Conservation (phyloP, 2,888 invertebrate genomes). For the Tetragnatha montana region DNA sequence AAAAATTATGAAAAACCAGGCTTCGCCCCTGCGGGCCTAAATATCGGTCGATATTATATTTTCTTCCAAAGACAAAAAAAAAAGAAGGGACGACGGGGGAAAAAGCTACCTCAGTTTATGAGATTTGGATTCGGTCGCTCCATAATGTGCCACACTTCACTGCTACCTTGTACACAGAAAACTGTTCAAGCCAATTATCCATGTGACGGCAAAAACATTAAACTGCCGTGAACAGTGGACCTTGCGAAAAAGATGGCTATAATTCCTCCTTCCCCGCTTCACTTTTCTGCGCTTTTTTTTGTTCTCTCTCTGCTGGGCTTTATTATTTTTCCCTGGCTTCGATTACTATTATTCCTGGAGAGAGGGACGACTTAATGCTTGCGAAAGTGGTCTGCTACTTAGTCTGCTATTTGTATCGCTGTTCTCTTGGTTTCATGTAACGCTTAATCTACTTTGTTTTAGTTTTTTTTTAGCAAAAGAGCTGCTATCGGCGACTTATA, state of each 20-base stretch:
- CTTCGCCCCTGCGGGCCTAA: conserved; percentile 23
- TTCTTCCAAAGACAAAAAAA: conserved; percentile 17
- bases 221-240: conserved; percentile 51
- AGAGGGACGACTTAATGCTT: not conserved
- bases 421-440: conserved; percentile 20
- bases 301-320: not conserved
- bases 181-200: conserved; percentile 67
- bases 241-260: conserved; percentile 49
- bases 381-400: conserved; percentile 29
- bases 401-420: conserved; percentile 29
- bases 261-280: conserved; percentile 34
- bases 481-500: not conserved
- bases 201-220: conserved; percentile 57
- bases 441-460: conserved; percentile 23
- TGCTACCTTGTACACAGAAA: conserved; percentile 28
- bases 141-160: conserved; percentile 52
- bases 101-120: conserved; percentile 42
- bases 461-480: not conserved
- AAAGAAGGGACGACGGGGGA: conserved; percentile 11
- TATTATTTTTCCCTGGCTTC: not conserved
- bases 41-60: conserved; percentile 57
- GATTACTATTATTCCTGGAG: not conserved
- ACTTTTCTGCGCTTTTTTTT: conserved; percentile 22
- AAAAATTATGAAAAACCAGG: conserved; percentile 16
- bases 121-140: conserved; percentile 58